Percentiles rank a stretch among this genome's conserved stretches.
Conservation (phyloP, 2,113 vertebrate species). For the Dicaeum eximium region DNA sequence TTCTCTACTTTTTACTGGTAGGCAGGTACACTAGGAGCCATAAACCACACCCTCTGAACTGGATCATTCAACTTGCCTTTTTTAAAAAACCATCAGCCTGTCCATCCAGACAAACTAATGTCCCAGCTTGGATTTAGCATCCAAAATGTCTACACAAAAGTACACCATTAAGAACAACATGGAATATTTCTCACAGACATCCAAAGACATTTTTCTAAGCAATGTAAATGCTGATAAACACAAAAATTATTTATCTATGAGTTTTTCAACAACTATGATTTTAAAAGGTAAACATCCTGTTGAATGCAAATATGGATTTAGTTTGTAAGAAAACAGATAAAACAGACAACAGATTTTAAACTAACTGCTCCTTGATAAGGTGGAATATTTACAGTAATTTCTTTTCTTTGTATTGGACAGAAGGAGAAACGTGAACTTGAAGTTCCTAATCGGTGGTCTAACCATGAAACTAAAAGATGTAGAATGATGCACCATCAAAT, state of each 20-base stretch:
- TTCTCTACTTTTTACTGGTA: neutral
- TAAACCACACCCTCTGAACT: neutral
- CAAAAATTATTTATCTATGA: neutral
- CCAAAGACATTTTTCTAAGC: neutral
- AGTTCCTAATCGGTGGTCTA: neutral
- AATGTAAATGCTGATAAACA: neutral
- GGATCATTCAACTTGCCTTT: neutral
- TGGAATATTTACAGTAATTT: neutral
- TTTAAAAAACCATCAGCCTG: neutral
- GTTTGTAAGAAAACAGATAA: neutral
- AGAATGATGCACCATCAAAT: neutral
- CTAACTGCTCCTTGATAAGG: neutral
- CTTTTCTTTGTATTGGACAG: neutral
- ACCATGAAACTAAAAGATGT: neutral
- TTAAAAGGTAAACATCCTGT: neutral
- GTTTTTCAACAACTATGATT: neutral
- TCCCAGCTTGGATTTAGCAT: neutral
- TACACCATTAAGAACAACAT: neutral
- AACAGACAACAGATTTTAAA: neutral
- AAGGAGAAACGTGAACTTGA: neutral
- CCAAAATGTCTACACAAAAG: neutral
- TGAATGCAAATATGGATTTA: neutral
- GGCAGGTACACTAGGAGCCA: neutral
- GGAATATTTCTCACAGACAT: neutral
- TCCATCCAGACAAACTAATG: neutral